Evolutionary conservation across 1,140 invertebrate species (phyloP), one percentile per base, ranked within the genome.

Genomic region (Cyclina sinensis): DNA sequence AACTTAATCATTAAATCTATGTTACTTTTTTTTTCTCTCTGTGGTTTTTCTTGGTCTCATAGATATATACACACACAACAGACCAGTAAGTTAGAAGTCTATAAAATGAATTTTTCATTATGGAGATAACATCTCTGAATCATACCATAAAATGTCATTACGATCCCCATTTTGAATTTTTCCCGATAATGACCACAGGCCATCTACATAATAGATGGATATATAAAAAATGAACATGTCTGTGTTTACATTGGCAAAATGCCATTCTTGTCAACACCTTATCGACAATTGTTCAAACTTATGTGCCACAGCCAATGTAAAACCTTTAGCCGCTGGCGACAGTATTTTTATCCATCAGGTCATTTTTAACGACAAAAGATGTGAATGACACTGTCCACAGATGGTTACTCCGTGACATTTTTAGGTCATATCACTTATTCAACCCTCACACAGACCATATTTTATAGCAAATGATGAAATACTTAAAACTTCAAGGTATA

Each of bases 181-280:
- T 21, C 74, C 14, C 74, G 48, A 35, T 51, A 78, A 78, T 78
- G 74, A 78, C 74, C 74, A 78, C 2, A 35, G 46, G 74, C 74
- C 46, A 78, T 39, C 43, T 30, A 48, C 48, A 51, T 35, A 21
- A 30, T 78, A 54, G 27, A 78, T n/a, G 32, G 30, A 78, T 51
- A 21, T 51, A 32, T 35, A 78, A 30, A 78, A 78, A 48, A 48
- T 12, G 32, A 48, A 76, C 32, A 30, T 14, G 1, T 78, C 21
- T 54, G 54, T 54, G 74, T 78, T 78, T 78, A 54, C 30, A 30
- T 54, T 78, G 74, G 74, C 48, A 54, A 78, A 78, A 18, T 35
- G 43, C 74, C 74, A 78, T 24, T 51, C 46, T 32, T 51, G 12
- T 51, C 43, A 78, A 12, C 46, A 21, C 27, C 27, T 32, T 37